Percentiles rank a stretch among this genome's conserved stretches.
phyloP scores from a whole-genome alignment of 1,140 invertebrate genomes.

The Homalodisca vitripennis region DNA sequence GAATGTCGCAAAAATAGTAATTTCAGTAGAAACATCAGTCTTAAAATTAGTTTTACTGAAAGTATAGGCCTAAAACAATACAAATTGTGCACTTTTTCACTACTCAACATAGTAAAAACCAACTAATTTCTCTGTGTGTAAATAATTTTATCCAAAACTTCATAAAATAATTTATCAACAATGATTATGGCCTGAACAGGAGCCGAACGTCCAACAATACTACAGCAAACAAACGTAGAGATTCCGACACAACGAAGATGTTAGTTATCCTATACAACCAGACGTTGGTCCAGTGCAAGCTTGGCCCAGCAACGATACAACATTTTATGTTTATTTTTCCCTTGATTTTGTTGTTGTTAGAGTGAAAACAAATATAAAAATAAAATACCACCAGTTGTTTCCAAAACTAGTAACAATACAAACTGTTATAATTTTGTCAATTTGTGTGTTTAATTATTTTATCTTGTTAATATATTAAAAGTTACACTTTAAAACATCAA shows the following conservation, averaged over 20 bases:
- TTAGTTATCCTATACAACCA: slow-evolving; percentile 10
- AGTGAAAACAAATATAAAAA: too few relatives aligned
- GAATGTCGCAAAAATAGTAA: slow-evolving; percentile 27
- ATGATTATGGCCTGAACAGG: slow-evolving; percentile 12
- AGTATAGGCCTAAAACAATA: slow-evolving; percentile 28
- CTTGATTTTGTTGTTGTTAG: too few relatives aligned
- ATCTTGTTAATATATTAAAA: too few relatives aligned
- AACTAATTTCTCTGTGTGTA: slow-evolving; percentile 4
- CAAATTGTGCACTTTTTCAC: neutral
- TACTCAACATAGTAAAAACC: slow-evolving; percentile 8
- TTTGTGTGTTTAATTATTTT: too few relatives aligned
- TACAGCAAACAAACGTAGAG: slow-evolving; percentile 11
- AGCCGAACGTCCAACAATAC: slow-evolving; percentile 12
- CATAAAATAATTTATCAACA: slow-evolving; percentile 16
- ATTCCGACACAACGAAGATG: neutral
- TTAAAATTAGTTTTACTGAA: slow-evolving; percentile 24
- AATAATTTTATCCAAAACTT: slow-evolving; percentile 16
- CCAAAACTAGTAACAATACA: too few relatives aligned
- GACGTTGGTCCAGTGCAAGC: neutral
- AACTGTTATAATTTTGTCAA: too few relatives aligned
- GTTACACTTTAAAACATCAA: too few relatives aligned
- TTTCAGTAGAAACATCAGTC: slow-evolving; percentile 29
- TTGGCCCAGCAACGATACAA: neutral
- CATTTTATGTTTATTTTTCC: too few relatives aligned
- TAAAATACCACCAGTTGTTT: too few relatives aligned